Evolutionary conservation across 1,140 invertebrate genomes (phyloP).

Genomic region (Trissolcus basalis): DNA sequence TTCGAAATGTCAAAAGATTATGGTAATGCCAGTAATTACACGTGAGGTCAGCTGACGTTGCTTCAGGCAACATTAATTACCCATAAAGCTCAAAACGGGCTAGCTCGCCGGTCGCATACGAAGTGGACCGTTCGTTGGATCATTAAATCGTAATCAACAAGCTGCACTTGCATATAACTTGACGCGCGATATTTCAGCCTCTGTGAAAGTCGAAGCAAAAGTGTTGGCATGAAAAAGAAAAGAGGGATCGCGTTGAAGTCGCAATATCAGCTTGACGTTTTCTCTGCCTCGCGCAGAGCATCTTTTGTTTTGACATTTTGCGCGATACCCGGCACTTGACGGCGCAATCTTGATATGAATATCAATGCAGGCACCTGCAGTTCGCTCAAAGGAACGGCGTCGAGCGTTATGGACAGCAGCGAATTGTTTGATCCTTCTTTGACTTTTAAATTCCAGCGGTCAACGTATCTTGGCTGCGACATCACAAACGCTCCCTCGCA

Average conservation of each 20-base stretch:
- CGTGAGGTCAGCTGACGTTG: slow-evolving; percentile 56
- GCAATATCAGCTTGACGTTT: no score
- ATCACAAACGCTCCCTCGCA: not conserved
- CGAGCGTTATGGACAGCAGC: slow-evolving; percentile 10
- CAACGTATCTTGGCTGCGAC: slow-evolving; percentile 15
- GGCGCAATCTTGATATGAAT: slow-evolving; percentile 42
- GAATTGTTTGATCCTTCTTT: slow-evolving; percentile 39
- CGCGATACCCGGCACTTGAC: slow-evolving; percentile 5
- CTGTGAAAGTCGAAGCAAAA: no score
- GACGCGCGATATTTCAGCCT: not conserved
- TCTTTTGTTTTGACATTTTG: slow-evolving; percentile 25
- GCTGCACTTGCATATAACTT: slow-evolving; percentile 23
- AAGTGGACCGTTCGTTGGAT: slow-evolving; percentile 46
- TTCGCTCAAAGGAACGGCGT: slow-evolving; percentile 11
- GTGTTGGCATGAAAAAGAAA: no score
- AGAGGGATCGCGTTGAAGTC: no score
- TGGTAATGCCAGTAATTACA: slow-evolving; percentile 53
- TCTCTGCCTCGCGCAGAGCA: slow-evolving; percentile 10
- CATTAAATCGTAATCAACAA: slow-evolving; percentile 59
- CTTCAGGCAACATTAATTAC: slow-evolving; percentile 59
- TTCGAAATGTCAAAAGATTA: slow-evolving; percentile 55
- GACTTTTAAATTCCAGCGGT: slow-evolving; percentile 33
- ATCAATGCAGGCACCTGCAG: slow-evolving; percentile 27
- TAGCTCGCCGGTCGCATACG: slow-evolving; percentile 41
- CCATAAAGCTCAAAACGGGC: slow-evolving; percentile 23